Evolutionary conservation across 2,888 invertebrate genomes (phyloP).

Genomic region (Philaethria dido): DNA sequence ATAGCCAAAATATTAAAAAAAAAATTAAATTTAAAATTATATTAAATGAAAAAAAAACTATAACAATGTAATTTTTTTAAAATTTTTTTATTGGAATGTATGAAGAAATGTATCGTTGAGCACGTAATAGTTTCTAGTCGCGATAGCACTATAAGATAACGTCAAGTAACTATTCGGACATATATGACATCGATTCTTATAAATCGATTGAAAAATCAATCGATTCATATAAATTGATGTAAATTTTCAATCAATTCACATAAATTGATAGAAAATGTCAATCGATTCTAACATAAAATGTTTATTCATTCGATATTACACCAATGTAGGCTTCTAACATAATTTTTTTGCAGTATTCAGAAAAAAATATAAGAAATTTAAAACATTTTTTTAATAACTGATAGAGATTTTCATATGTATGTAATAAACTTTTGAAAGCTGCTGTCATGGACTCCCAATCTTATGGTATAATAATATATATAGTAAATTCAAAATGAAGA

Average conservation of each 20-base stretch:
- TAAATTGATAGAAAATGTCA: neutral
- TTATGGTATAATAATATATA: too few relatives aligned
- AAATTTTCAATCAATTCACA: neutral
- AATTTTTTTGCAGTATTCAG: too few relatives aligned
- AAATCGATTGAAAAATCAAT: neutral
- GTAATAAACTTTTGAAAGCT: too few relatives aligned
- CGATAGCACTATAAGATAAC: constrained; percentile 37
- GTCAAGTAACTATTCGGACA: constrained; percentile 21
- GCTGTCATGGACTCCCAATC: too few relatives aligned
- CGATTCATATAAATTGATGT: neutral
- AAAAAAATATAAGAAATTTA: too few relatives aligned
- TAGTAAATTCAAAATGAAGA: too few relatives aligned
- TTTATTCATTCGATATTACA: constrained; percentile 9
- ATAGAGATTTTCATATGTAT: too few relatives aligned
- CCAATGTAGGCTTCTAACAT: too few relatives aligned
- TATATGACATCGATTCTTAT: constrained; percentile 4
- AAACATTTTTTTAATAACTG: too few relatives aligned
- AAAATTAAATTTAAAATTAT: too few relatives aligned
- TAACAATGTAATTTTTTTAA: neutral
- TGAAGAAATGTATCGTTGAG: constrained; percentile 36
- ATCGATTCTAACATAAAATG: neutral
- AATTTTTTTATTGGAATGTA: neutral
- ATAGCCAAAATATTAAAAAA: too few relatives aligned
- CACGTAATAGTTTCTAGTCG: constrained; percentile 45
- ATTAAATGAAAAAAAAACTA: too few relatives aligned